These are phyloP conservation scores for Zele albiditarsus DNA, from an alignment of 2,888 invertebrate species.

Conservation along the genomic window DNA sequence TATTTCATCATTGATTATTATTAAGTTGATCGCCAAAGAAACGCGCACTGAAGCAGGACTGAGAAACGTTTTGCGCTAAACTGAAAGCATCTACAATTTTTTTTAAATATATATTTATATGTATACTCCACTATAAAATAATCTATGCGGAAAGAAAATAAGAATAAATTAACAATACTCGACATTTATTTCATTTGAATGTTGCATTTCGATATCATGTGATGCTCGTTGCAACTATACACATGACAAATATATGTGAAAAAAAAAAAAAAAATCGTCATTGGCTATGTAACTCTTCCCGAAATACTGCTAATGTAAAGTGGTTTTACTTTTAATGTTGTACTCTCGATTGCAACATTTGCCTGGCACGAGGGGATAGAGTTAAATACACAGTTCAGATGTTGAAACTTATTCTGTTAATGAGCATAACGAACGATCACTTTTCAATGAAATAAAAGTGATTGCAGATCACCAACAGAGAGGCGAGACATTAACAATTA, in stretches of 20 bases:
- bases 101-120: conserved; percentile 17
- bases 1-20: conserved; percentile 47
- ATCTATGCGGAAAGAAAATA: conserved; percentile 14
- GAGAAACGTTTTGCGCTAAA: conserved; percentile 25
- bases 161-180: conserved; percentile 18
- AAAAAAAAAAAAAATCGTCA: not conserved
- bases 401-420: not conserved
- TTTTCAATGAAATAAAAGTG: conserved; percentile 22
- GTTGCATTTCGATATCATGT: not conserved
- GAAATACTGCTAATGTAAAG: conserved; percentile 19
- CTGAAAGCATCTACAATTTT: conserved; percentile 25
- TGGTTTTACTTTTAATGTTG: not conserved
- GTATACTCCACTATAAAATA: not conserved
- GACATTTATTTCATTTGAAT: conserved; percentile 21
- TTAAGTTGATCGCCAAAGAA: conserved; percentile 37
- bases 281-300: conserved; percentile 1
- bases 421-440: conserved; percentile 11
- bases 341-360: conserved; percentile 20
- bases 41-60: conserved; percentile 28
- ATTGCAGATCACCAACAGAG: conserved; percentile 8
- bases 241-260: not conserved
- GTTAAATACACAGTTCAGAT: not conserved
- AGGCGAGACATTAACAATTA: not conserved
- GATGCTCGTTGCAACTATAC: conserved; percentile 8
- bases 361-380: conserved; percentile 24